Conservation (phyloP, 2,797 vertebrate species). For the Molothrus ater region DNA sequence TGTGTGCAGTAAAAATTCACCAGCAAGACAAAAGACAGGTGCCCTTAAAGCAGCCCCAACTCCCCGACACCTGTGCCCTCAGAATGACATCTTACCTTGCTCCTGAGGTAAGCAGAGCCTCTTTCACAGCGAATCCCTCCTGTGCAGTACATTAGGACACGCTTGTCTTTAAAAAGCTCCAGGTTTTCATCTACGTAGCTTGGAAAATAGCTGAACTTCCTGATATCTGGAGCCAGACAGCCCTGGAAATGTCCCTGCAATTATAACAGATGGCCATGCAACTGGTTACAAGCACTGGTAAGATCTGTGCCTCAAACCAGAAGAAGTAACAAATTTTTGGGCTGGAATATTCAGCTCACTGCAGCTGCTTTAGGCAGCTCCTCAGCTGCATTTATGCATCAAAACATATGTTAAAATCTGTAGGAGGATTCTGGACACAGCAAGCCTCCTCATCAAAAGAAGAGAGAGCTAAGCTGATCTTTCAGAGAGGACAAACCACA, state of each 20-base stretch:
- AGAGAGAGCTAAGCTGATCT: not conserved
- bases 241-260: conserved; percentile 88
- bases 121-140: conserved; percentile 96
- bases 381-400: not conserved
- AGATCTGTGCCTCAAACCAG: not conserved
- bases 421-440: not conserved
- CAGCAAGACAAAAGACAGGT: not conserved
- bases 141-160: conserved; percentile 97
- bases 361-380: not conserved
- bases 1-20: not conserved
- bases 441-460: not conserved
- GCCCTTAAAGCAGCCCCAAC: not conserved
- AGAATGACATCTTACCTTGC: conserved; percentile 81
- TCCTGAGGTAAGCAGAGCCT: conserved; percentile 92
- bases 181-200: conserved; percentile 92
- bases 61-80: not conserved
- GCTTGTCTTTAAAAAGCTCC: conserved; percentile 90
- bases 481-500: not conserved
- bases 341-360: not conserved
- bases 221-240: conserved; percentile 93
- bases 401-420: not conserved
- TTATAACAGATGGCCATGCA: not conserved
- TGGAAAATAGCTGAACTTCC: conserved; percentile 99
- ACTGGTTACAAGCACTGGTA: not conserved
- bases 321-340: not conserved